Evolutionary conservation across 2,113 vertebrate species (phyloP).

Genomic region (Spilogale gracilis): DNA sequence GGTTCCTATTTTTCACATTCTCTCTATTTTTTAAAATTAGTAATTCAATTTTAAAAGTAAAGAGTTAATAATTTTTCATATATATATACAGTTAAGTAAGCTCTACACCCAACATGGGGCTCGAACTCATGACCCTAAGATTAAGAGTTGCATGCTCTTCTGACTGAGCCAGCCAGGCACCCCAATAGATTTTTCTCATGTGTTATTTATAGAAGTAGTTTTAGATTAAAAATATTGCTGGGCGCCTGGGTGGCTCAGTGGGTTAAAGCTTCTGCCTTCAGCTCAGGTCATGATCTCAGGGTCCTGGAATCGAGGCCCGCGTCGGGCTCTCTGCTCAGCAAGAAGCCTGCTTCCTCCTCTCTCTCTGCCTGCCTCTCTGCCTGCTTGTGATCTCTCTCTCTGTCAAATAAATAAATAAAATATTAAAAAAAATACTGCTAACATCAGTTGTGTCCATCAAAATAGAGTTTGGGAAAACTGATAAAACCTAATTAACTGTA

Average conservation of each 20-base stretch:
- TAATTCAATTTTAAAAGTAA: background rate
- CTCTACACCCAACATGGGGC: background rate
- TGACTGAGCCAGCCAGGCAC: background rate
- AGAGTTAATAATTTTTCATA: background rate
- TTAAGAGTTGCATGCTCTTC: background rate
- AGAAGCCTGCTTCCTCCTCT: no score
- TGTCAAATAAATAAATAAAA: no score
- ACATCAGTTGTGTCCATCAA: background rate
- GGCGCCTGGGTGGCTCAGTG: no score
- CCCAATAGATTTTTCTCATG: background rate
- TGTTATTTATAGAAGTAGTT: background rate
- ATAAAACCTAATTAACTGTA: background rate
- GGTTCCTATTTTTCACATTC: background rate
- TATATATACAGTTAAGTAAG: background rate
- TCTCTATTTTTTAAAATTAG: background rate
- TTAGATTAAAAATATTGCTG: background rate
- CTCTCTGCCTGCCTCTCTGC: no score
- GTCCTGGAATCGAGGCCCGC: no score
- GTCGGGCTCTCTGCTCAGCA: no score
- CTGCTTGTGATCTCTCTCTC: no score
- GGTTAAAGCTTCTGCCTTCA: no score
- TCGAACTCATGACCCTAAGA: background rate
- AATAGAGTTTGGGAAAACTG: background rate
- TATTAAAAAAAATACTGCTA: background rate
- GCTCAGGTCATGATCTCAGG: no score